phyloP scores from a whole-genome alignment of 2,113 vertebrate genomes.

The Blennius ocellaris region DNA sequence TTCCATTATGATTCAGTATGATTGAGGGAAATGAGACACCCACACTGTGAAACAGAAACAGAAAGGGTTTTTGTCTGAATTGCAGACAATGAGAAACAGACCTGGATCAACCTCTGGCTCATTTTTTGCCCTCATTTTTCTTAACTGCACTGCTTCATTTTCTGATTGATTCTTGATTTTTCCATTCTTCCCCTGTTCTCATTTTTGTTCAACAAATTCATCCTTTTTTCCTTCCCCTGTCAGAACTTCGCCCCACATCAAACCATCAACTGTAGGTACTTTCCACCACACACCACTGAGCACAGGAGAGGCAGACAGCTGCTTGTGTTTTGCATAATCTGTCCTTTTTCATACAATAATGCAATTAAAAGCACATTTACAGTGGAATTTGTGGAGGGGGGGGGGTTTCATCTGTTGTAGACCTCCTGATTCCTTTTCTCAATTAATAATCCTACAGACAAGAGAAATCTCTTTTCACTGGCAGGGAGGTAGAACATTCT shows the following conservation, averaged over 20 bases:
- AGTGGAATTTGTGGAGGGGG: conserved; percentile 20
- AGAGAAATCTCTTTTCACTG: conserved; percentile 22
- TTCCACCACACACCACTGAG: conserved; percentile 5
- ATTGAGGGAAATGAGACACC: too few species aligned
- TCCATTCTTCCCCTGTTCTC: background rate
- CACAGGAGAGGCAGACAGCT: background rate
- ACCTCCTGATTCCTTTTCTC: conserved; percentile 31
- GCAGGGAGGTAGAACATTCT: conserved; percentile 15
- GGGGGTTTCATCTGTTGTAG: conserved; percentile 17
- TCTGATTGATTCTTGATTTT: background rate
- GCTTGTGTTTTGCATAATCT: conserved; percentile 46
- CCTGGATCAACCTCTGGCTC: background rate
- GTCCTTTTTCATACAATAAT: conserved; percentile 38
- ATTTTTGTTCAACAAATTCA: background rate
- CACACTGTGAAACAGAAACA: too few species aligned
- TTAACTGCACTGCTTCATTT: background rate
- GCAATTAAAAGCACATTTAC: conserved; percentile 42
- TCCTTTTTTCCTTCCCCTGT: background rate
- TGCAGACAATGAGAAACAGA: too few species aligned
- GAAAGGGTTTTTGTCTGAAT: too few species aligned
- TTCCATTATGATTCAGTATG: too few species aligned
- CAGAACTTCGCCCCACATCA: conserved; percentile 5
- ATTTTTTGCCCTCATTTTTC: conserved; percentile 2
- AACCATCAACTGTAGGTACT: conserved; percentile 21
- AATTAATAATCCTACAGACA: conserved; percentile 27